These are phyloP conservation scores for Bombus pascuorum DNA, from an alignment of 1,140 invertebrate genomes.

Conservation along the genomic window DNA sequence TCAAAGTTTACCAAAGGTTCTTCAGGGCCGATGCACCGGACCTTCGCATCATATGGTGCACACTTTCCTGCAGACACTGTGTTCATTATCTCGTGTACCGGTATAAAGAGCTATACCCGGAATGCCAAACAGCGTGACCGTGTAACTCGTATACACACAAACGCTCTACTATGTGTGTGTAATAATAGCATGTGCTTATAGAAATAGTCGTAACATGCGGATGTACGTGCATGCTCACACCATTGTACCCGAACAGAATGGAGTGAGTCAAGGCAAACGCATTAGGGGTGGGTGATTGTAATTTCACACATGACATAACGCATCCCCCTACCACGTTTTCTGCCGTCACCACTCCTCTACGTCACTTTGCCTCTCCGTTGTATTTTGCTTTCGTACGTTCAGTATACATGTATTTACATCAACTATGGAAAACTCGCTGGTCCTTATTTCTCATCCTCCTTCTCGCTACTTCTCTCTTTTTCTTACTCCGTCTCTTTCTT, in stretches of 20 bases:
- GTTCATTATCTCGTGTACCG: conserved; percentile 33
- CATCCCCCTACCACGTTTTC: conserved; percentile 36
- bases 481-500: neutral
- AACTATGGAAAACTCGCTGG: conserved; percentile 14
- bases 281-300: conserved; percentile 75
- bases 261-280: conserved; percentile 60
- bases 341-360: conserved; percentile 44
- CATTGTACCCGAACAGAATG: conserved; percentile 24
- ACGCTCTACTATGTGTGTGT: neutral
- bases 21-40: conserved; percentile 51
- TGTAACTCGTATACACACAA: neutral
- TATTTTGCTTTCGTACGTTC: conserved; percentile 54
- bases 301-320: conserved; percentile 77
- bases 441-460: neutral
- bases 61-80: conserved; percentile 21
- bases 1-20: conserved; percentile 66
- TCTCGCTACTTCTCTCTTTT: neutral
- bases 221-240: neutral
- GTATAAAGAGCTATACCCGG: conserved; percentile 17
- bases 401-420: conserved; percentile 23
- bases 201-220: conserved; percentile 38
- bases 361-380: conserved; percentile 29
- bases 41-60: conserved; percentile 25
- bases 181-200: conserved; percentile 38
- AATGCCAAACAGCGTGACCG: conserved; percentile 10